Evolutionary conservation across 2,888 invertebrate species (phyloP).

Genomic region (Odontocerum albicorne): DNA sequence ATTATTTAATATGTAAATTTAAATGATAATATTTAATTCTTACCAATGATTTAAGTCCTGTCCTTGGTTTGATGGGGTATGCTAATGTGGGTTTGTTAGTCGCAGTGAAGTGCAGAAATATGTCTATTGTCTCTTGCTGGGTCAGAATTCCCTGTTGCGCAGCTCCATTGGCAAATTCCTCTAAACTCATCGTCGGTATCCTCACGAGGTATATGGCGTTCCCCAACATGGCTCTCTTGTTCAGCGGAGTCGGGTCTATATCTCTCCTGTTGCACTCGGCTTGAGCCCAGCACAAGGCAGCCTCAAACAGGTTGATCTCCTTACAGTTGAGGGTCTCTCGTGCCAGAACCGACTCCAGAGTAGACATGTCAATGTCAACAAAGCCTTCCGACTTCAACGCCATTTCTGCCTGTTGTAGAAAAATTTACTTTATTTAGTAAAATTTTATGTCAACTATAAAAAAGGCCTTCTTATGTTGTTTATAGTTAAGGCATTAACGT

Average conservation of each 20-base stretch:
- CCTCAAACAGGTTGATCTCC: conserved; percentile 88
- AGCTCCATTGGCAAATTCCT: conserved; percentile 90
- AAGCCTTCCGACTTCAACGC: conserved; percentile 94
- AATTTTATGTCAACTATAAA: no score
- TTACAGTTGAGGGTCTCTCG: conserved; percentile 94
- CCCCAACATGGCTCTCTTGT: conserved; percentile 75
- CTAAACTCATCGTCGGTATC: conserved; percentile 91
- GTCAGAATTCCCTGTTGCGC: conserved; percentile 92
- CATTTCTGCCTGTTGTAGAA: conserved; percentile 80
- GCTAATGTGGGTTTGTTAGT: conserved; percentile 79
- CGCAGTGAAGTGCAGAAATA: conserved; percentile 94
- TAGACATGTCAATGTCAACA: conserved; percentile 92
- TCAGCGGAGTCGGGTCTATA: conserved; percentile 77
- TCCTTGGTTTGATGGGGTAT: conserved; percentile 80
- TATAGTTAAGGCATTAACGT: no score
- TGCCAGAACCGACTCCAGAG: conserved; percentile 86
- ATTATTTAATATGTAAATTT: no score
- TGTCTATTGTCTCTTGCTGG: conserved; percentile 90
- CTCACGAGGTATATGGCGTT: conserved; percentile 84
- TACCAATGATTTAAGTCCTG: conserved; percentile 88
- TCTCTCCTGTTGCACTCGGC: conserved; percentile 87
- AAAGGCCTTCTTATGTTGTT: no score
- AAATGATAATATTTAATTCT: conserved; percentile 30
- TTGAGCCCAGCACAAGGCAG: conserved; percentile 90
- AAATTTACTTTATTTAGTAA: no score